Evolutionary conservation across 2,113 vertebrate genomes (phyloP).

Genomic region (Zosterops pallidus): DNA sequence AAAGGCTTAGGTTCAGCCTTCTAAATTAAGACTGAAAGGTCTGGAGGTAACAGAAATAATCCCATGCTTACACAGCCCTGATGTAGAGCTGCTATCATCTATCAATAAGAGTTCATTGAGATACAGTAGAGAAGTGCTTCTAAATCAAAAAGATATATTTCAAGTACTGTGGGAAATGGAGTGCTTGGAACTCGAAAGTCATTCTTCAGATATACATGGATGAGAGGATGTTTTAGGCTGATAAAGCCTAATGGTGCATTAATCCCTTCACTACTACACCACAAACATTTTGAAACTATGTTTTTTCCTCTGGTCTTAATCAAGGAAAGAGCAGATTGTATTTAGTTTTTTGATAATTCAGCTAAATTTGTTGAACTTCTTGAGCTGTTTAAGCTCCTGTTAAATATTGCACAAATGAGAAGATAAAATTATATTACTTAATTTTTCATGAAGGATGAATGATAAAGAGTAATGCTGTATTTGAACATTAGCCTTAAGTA

Average conservation of each 20-base stretch:
- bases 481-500: background rate
- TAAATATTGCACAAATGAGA: background rate
- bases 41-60: slow-evolving; percentile 21
- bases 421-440: background rate
- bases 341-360: background rate
- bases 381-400: background rate
- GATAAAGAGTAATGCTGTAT: background rate
- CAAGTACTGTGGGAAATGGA: slow-evolving; percentile 14
- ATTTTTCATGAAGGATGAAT: background rate
- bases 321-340: background rate
- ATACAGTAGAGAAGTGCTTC: slow-evolving; percentile 2
- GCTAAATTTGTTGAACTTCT: background rate
- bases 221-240: background rate
- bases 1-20: slow-evolving; percentile 17
- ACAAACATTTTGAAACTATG: background rate
- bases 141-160: background rate
- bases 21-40: slow-evolving; percentile 42
- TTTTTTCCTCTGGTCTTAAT: background rate
- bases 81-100: background rate
- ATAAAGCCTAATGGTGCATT: background rate
- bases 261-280: background rate
- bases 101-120: slow-evolving; percentile 33
- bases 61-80: background rate
- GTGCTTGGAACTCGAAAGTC: background rate
- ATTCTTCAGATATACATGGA: background rate